Conservation (phyloP, 2,113 vertebrate genomes). For the Atractosteus spatula region DNA sequence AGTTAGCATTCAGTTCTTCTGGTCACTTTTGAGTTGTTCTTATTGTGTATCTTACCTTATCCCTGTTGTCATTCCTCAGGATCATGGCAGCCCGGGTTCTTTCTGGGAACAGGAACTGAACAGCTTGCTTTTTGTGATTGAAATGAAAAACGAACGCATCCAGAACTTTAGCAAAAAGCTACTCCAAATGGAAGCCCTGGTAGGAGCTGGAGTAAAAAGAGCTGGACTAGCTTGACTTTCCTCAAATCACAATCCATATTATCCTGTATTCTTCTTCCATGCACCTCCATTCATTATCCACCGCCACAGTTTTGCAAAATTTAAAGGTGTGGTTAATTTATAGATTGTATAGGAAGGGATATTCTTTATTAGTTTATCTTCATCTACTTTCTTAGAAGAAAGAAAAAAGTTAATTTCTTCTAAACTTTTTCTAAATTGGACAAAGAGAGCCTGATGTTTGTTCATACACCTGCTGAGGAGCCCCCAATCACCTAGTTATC, state of each 20-base stretch:
- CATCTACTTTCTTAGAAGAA: too few relatives aligned
- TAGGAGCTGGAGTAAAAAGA: slow-evolving; percentile 41
- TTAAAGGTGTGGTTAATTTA: background rate
- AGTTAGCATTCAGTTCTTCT: too few relatives aligned
- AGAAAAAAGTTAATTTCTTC: too few relatives aligned
- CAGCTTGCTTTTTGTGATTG: slow-evolving; percentile 90
- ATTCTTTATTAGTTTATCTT: slow-evolving; percentile 10
- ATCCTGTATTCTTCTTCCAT: background rate
- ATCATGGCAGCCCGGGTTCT: slow-evolving; percentile 79
- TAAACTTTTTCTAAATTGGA: too few relatives aligned
- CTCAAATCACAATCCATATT: too few relatives aligned
- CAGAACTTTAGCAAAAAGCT: slow-evolving; percentile 75
- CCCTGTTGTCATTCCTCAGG: slow-evolving; percentile 51
- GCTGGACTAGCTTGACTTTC: too few relatives aligned
- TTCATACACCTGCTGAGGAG: too few relatives aligned
- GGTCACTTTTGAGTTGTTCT: too few relatives aligned
- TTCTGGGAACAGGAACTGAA: slow-evolving; percentile 96
- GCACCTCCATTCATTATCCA: background rate
- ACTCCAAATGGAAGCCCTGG: slow-evolving; percentile 74
- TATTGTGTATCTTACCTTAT: background rate
- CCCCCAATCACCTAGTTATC: too few relatives aligned
- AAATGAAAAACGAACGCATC: slow-evolving; percentile 86
- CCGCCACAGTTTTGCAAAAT: background rate
- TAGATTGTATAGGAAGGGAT: background rate
- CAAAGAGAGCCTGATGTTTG: too few relatives aligned